Conservation (phyloP, 1,140 invertebrate species). For the Globodera ellingtonae region DNA sequence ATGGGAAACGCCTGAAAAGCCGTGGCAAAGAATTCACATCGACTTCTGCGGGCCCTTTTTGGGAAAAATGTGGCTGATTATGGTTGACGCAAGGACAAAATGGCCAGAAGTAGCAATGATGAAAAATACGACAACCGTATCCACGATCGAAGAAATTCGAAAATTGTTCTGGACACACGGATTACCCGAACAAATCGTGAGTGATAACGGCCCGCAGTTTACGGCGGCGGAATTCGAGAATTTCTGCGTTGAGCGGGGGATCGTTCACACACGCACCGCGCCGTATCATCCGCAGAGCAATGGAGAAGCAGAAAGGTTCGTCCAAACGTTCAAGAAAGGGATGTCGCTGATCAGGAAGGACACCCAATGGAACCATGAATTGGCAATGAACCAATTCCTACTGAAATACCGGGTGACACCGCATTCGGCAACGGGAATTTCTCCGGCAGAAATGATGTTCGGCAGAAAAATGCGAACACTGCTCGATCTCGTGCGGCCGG, state of each 20-base stretch:
- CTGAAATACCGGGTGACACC: background rate
- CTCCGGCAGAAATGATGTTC: slow-evolving; percentile 4
- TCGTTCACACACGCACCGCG: slow-evolving; percentile 46
- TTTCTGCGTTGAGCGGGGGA: slow-evolving; percentile 52
- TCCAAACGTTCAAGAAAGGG: slow-evolving; percentile 56
- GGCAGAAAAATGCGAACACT: slow-evolving; percentile 4
- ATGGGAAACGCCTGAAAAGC: too few relatives aligned
- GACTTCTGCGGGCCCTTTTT: too few relatives aligned
- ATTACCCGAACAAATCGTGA: slow-evolving; percentile 54
- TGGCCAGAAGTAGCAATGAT: too few relatives aligned
- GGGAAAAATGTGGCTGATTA: too few relatives aligned
- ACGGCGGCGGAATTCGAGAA: slow-evolving; percentile 56
- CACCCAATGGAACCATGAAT: background rate
- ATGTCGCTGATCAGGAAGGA: slow-evolving; percentile 17
- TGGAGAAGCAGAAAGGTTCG: slow-evolving; percentile 62
- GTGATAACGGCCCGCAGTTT: slow-evolving; percentile 65
- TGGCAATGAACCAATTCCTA: background rate
- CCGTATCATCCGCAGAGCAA: slow-evolving; percentile 63
- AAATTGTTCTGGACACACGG: slow-evolving; percentile 50
- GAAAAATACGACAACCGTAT: too few relatives aligned
- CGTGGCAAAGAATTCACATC: too few relatives aligned
- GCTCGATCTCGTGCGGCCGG: background rate
- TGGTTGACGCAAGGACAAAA: too few relatives aligned
- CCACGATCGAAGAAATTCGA: too few relatives aligned
- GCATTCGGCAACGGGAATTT: background rate